phyloP scores from a whole-genome alignment of 2,888 invertebrate species.

The Lochmaea capreae region DNA sequence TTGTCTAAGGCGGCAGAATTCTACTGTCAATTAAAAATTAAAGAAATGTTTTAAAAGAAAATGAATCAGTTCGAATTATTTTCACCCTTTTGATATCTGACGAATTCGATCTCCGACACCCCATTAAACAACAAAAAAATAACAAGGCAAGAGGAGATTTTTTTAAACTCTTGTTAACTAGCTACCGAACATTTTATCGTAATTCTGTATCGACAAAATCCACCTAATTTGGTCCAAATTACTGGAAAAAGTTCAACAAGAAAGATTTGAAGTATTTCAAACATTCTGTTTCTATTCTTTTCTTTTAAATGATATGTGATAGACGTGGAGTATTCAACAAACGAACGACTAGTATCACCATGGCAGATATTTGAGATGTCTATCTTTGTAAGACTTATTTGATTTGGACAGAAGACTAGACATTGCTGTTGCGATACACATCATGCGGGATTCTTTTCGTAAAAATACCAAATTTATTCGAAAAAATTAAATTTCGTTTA shows the following conservation, averaged over 20 bases:
- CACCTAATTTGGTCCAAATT: conserved; percentile 49
- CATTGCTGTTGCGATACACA: neutral
- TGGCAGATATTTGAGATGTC: conserved; percentile 31
- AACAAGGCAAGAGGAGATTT: conserved; percentile 28
- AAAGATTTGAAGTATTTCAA: conserved; percentile 35
- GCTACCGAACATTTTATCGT: conserved; percentile 45
- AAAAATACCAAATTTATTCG: neutral
- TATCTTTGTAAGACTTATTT: conserved; percentile 26
- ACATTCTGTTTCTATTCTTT: conserved; percentile 34
- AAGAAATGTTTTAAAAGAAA: conserved; percentile 20
- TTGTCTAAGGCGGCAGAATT: conserved; percentile 16
- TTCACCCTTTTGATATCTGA: conserved; percentile 36
- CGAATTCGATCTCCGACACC: conserved; percentile 43
- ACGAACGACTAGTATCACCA: conserved; percentile 25
- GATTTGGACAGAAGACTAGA: conserved; percentile 1
- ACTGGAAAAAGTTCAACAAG: conserved; percentile 33
- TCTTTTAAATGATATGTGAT: conserved; percentile 30
- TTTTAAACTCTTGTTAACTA: conserved; percentile 29
- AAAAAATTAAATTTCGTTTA: neutral
- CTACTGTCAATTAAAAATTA: conserved; percentile 36
- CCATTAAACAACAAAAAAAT: conserved; percentile 35
- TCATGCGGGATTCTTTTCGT: neutral
- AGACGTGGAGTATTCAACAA: conserved; percentile 21
- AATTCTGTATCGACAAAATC: conserved; percentile 40
- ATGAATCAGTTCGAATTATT: conserved; percentile 34